Evolutionary conservation across 2,888 invertebrate genomes (phyloP), one percentile per base, ranked within the genome.

Genomic region (Drosophila diplacantha): DNA sequence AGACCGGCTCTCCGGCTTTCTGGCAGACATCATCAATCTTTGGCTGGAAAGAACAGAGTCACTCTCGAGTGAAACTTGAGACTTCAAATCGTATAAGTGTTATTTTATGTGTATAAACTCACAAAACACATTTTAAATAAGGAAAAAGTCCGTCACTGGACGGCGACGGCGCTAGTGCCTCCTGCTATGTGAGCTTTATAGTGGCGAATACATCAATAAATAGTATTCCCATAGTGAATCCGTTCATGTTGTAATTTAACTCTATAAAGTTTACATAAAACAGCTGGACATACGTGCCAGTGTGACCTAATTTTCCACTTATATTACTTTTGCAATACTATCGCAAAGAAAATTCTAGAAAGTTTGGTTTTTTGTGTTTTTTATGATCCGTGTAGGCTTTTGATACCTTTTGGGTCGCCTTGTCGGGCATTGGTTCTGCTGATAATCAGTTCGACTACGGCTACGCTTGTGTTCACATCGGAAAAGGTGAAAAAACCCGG

Each of bases 1-100:
- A 71, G 49, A 43, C 50, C 50, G 12, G 9, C 12, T 46, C 9
- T 29, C 3, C 5, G 8, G 5, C 9, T 18, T 12, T 4, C 14
- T 12, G 3, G 18, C 5, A 3, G 18, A 14, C 31, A 20, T 20
- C 46, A 46, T 47, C 29, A 31, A 46, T 46, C 44, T 46, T 14
- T 14, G 2, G 14, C 29, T 18, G 2, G 8, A 5, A 14, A 24
- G 22, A 9, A 41, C 2, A 1, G 12, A 26, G 26, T n/a, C n/a
- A n/a, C n/a, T n/a, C n/a, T n/a, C n/a, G n/a, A n/a, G n/a, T 18
- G 44, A 20, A 31, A 14, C 18, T 46, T 20, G 12, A 29, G 11
- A 18, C 39, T 29, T 14, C 3, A 20, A 29, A 5, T n/a, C n/a
- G n/a, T n/a, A 20, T 20, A 20, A 20, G 20, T 5, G 6, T 22